Evolutionary conservation across 2,113 vertebrate species (phyloP).

Genomic region (Gracilinanus agilis): DNA sequence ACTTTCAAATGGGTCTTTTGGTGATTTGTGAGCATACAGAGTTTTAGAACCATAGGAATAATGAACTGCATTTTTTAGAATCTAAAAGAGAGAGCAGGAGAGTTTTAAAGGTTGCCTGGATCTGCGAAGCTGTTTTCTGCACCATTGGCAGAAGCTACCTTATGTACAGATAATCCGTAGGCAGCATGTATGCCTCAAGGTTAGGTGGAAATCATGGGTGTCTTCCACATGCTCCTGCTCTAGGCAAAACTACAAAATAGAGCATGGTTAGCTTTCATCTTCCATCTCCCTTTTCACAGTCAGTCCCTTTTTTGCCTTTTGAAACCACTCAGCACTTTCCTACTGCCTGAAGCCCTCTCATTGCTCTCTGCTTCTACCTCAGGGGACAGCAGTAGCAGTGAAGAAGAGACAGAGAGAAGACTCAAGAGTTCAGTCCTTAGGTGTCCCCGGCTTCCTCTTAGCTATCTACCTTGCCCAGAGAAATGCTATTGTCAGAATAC

Average conservation of each 20-base stretch:
- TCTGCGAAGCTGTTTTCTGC: not conserved
- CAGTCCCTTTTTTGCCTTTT: not conserved
- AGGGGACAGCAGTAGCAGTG: not conserved
- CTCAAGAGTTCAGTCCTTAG: not conserved
- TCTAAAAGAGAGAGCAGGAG: slow-evolving; percentile 17
- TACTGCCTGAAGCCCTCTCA: not conserved
- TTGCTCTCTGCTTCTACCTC: not conserved
- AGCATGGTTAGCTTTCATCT: not conserved
- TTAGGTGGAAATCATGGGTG: not conserved
- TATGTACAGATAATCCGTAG: not conserved
- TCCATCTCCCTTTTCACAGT: not conserved
- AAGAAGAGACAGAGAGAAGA: not conserved
- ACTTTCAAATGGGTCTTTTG: slow-evolving; percentile 60
- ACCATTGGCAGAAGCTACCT: not conserved
- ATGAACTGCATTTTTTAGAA: slow-evolving; percentile 29
- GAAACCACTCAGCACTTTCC: not conserved
- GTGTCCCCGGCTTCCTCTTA: not conserved
- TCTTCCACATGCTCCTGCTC: not conserved
- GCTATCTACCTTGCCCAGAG: not conserved
- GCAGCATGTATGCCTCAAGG: not conserved
- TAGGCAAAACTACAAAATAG: not conserved
- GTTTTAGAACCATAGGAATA: slow-evolving; percentile 17
- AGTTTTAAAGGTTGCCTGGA: not conserved
- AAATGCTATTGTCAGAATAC: not conserved
- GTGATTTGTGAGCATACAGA: slow-evolving; percentile 47